Conservation (phyloP, 2,113 vertebrate species). For the Oreochromis niloticus region DNA sequence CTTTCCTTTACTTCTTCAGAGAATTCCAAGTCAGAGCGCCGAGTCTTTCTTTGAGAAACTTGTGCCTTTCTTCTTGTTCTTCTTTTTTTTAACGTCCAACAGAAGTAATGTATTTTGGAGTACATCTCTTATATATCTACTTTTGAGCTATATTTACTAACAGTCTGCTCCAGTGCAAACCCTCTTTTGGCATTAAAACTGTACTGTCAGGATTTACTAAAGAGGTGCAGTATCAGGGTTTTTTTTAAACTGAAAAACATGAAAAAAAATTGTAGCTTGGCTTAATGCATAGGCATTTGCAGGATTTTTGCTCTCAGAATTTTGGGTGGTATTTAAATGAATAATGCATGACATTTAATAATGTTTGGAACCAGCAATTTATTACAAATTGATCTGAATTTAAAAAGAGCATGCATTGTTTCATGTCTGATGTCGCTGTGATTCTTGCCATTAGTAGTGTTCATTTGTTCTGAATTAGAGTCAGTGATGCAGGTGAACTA, state of each 20-base stretch:
- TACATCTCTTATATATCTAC: neutral
- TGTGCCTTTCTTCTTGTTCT: neutral
- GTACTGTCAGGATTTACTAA: neutral
- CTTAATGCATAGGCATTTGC: neutral
- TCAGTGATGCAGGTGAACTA: neutral
- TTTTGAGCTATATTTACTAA: neutral
- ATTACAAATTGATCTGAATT: neutral
- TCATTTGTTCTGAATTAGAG: neutral
- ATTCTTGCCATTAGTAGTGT: neutral
- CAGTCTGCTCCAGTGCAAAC: neutral
- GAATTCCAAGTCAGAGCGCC: neutral
- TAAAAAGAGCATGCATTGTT: neutral
- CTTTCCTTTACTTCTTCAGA: neutral
- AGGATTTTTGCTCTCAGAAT: neutral
- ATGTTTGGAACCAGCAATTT: neutral
- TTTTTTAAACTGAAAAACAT: neutral
- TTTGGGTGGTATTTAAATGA: neutral
- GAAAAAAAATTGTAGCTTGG: neutral
- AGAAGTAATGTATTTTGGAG: neutral
- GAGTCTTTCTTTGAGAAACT: neutral
- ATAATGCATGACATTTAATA: neutral
- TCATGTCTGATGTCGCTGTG: neutral
- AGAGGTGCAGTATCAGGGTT: neutral
- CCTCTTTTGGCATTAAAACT: neutral
- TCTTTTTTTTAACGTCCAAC: neutral